Evolutionary conservation across 2,113 vertebrate genomes (phyloP), one percentile per base, ranked within the genome.

Genomic region (Peromyscus maniculatus): DNA sequence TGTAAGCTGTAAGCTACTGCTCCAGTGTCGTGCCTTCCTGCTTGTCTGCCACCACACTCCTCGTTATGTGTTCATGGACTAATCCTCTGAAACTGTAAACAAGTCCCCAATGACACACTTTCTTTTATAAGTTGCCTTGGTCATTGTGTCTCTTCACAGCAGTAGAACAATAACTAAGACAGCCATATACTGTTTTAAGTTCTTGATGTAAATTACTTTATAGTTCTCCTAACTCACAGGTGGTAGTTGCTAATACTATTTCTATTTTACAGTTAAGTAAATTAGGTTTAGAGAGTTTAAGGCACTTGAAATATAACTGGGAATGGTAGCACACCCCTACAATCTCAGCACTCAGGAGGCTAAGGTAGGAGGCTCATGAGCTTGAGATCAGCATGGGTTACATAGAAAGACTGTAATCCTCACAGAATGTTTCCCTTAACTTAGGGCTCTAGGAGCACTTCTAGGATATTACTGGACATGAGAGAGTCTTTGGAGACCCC

Each of bases 181-280:
- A 78, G 28, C 77, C 39, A 33, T 24, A n/a, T 6, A 17, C n/a
- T 91, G 5, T 80, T 96, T 91, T 88, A 89, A 91, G 64, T 16
- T 46, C 77, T 87, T 79, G 11, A 77, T n/a, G 49, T 62, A 90
- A 83, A 62, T 80, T 62, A 69, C 66, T 88, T 92, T 22, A 67
- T 72, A 90, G 86, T 69, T n/a, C 10, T 89, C 66, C 72, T 49
- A 93, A 87, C 52, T 69, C 59, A 78, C 49, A 66, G 46, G 78
- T 71, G 3, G 10, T 62, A 79, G 55, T 26, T n/a, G 36, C 36
- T 92, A 86, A 91, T 55, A 89, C 24, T 64, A 74, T 67, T 92
- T 3, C 28, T 55, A 87, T 83, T 92, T 96, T 92, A 87, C 62
- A 95, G 74, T 87, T 57, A 10, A 71, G 21, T 33, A 84, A 86